Evolutionary conservation across 2,888 invertebrate species (phyloP), one percentile per base, ranked within the genome.

Genomic region (Sesia apiformis): DNA sequence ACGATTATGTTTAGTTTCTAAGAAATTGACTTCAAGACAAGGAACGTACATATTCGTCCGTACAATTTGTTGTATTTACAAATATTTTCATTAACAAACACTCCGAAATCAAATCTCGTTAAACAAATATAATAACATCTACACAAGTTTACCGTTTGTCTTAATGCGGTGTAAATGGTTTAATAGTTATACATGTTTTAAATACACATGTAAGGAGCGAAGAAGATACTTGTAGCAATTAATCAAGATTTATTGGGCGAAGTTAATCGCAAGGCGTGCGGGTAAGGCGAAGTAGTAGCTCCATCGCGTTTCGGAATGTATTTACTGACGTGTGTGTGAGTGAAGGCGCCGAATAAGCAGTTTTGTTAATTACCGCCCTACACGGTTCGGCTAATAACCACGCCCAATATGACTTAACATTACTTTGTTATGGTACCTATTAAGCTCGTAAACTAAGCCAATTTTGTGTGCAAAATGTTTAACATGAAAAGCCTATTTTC

Each of bases 221-320:
- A 60, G 64, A 66, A 50, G n/a, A 46, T 46, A 46, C 46, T 46
- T 46, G 8, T 50, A 50, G 71, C 70, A 72, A 75, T 76, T 75
- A 78, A 78, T 77, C 73, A 74, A 74, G 76, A 79, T 78, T 73
- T 75, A 78, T 76, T 69, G 69, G 65, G 64, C 60, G 62, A 67
- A 67, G 64, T 73, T 73, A 73, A 72, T 72, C 65, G 66, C 55
- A 55, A 63, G 56, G 59, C 58, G 57, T 39, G 57, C 57, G 59
- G 58, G 58, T 52, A 58, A 57, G 62, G 59, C 52, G 62, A 7
- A 46, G 51, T 53, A 51, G 7, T 40, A 50, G 54, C 41, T 39
- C 38, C 8, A 8, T 23, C 39, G n/a, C 38, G 38, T 38, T 50
- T 5, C 50, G 5, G 5, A 1, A 49, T 5, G 4, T 49, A 52